Base-by-base conservation (phyloP, 1,140 invertebrate genomes). In the Scaptomyza hsui region DNA sequence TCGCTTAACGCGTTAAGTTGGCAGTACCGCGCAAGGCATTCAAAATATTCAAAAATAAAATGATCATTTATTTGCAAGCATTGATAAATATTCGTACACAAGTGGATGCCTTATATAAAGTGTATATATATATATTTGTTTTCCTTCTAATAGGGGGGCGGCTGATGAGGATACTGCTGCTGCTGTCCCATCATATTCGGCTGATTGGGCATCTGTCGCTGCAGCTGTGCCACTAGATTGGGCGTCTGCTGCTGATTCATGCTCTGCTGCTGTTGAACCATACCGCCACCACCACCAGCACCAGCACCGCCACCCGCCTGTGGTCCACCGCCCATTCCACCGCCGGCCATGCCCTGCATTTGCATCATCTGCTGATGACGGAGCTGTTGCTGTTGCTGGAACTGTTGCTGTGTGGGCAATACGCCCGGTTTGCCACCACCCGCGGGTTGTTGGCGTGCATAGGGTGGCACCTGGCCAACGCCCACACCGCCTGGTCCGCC, bases 151-250 rank as follows among this genome's bases (percentile, higher is more conserved):
- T 82, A 88, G 16, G 78, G 82, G 18, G 83, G 82, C 13, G 78
- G 78, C 39, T 88, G 78, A 41, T 88, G 72, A 41, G 82, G 82
- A 72, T 88, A 90, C 67, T 89, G 89, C 18, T 88, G 85, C 64
- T 91, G 92, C 41, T 91, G 91, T 1, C 73, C 86, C 82, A 89
- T 92, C 92, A 91, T 92, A 75, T 80, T 90, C 49, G 55, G 73
- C 39, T 78, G 80, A 70, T 82, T 91, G 59, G 78, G 90, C 69
- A 89, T 75, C 49, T 94, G 94, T 37, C 93, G 91, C 70, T 93
- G 94, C 61, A 94, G 91, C 77, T 94, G 94, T 4, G 94, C 94
- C 1, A 94, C 93, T n/a, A 94, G 80, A 64, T 94, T 94, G 1
- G 93, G 92, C 0, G 92, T 93, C 60, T 93, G 93, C 81, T 94